Conservation (phyloP, 2,888 invertebrate species). For the Pristionchus japonicus region DNA sequence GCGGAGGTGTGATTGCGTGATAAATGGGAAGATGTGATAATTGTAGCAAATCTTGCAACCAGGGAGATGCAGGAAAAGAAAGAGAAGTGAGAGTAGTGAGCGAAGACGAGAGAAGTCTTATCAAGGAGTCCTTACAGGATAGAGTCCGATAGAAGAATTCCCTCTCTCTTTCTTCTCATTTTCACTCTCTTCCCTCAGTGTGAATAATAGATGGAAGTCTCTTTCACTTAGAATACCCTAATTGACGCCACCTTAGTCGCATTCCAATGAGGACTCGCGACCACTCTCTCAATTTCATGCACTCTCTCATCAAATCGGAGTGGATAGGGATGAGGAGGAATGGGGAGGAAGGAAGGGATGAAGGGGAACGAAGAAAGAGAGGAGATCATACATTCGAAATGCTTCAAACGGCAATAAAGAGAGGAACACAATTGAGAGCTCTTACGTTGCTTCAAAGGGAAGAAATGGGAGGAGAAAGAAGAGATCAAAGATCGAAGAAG, state of each 20-base stretch:
- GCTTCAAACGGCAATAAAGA: conserved; percentile 9
- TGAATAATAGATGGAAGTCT: background rate
- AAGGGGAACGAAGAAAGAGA: background rate
- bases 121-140: conserved; percentile 5
- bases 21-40: too few relatives aligned
- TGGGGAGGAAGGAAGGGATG: background rate
- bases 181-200: background rate
- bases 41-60: too few relatives aligned
- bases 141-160: background rate
- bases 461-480: background rate
- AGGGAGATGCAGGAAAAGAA: too few relatives aligned
- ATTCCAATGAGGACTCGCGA: background rate
- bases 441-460: background rate
- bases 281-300: background rate
- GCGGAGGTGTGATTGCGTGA: too few relatives aligned
- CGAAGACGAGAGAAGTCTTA: background rate
- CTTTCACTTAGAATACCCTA: conserved; percentile 23
- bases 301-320: background rate
- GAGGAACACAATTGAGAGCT: conserved; percentile 14
- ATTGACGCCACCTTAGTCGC: background rate
- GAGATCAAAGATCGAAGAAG: background rate
- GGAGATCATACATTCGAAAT: conserved; percentile 3
- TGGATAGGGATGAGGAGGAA: background rate
- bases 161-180: background rate
- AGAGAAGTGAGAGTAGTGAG: background rate